Evolutionary conservation across 2,888 invertebrate genomes (phyloP), one percentile per base, ranked within the genome.

Genomic region (Notocelia uddmanniana): DNA sequence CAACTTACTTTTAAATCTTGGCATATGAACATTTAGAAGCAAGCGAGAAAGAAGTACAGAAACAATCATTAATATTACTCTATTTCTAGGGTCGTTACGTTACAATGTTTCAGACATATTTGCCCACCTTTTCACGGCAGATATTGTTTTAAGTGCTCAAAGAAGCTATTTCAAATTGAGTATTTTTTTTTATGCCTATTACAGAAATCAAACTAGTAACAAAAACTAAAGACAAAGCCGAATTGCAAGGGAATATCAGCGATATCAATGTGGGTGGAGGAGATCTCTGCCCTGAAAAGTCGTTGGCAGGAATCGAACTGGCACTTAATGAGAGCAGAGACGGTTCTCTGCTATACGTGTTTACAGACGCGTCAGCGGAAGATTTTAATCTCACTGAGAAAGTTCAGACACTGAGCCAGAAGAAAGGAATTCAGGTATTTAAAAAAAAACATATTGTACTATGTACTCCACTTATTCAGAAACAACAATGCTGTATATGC

Each of bases 301-400:
- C 88, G 0, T 80, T 92, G 84, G 48, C 75, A 0, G 92, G 90
- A 19, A 88, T 91, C 9, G 81, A 86, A 74, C 37, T 75, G 10
- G 91, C 80, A 0, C 76, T 92, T 1, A 74, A 75, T 26, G 45
- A 77, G 2, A 88, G 89, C 69, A 74, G 82, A 6, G 83, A 86
- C 0, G 77, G 80, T 0, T 91, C 92, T 0, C 80, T 82, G 5
- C 31, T 92, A 0, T 91, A 88, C 67, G 87, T 91, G 0, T 88
- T 89, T 18, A 91, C 91, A 6, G 92, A 92, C 64, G 91, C 90
- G 0, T 79, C 86, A 0, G 86, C 91, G 1, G 79, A 82, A 23
- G 91, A 91, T 64, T 67, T 76, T 8, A 0, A 1, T 0, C 73
- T 73, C 23, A 80, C 76, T 62, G 80, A 83, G 2, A 69, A 73